A percentile compares a stretch with the other conserved stretches of the same genome.
phyloP scores from a whole-genome alignment of 2,888 invertebrate genomes.

The Synergus japonicus region DNA sequence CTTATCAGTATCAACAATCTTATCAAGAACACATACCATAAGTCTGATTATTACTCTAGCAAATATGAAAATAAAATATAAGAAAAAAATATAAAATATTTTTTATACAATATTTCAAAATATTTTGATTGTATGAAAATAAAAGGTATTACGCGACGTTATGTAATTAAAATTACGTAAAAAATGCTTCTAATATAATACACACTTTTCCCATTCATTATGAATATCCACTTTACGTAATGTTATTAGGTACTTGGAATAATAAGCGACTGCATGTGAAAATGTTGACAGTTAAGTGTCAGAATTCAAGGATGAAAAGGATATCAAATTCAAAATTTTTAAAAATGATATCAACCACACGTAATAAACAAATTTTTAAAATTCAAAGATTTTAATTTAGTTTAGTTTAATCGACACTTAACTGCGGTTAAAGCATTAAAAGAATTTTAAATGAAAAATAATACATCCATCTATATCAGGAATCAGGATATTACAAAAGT shows the following conservation, averaged over 20 bases:
- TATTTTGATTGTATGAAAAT: not conserved
- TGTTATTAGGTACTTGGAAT: not conserved
- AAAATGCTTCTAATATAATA: not conserved
- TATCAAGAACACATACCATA: not conserved
- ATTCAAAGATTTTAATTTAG: not conserved
- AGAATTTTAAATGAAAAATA: not conserved
- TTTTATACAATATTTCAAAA: not conserved
- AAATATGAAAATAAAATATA: too few species aligned
- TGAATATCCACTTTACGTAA: not conserved
- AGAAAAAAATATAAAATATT: not conserved
- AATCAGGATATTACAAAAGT: not conserved
- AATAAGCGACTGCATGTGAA: conserved; percentile 9
- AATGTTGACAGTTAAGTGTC: not conserved
- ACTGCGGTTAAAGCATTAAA: not conserved
- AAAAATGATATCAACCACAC: not conserved
- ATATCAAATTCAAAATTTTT: not conserved
- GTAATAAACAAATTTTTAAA: too few species aligned
- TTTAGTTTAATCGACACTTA: too few species aligned
- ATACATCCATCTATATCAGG: not conserved
- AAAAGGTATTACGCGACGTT: not conserved
- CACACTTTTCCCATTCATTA: conserved; percentile 18
- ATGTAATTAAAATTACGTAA: conserved; percentile 28
- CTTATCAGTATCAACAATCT: conserved; percentile 1
- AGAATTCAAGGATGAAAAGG: not conserved
- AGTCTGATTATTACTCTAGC: not conserved